Conservation (phyloP, 2,113 vertebrate genomes). For the Lepidothrix coronata region DNA sequence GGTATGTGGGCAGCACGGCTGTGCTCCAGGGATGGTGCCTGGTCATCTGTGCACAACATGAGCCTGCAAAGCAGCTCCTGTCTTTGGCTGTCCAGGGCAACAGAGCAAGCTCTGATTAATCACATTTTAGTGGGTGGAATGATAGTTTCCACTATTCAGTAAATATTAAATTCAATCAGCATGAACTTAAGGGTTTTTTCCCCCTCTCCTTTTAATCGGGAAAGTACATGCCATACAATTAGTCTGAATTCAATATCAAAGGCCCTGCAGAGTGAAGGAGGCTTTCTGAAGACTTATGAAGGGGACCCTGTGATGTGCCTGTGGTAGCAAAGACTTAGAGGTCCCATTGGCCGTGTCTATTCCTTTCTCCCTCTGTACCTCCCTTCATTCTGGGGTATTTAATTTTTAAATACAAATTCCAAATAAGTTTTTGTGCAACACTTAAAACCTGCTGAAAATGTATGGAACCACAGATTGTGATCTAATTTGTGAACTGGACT, state of each 20-base stretch:
- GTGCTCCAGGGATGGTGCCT: not conserved
- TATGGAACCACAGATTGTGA: not conserved
- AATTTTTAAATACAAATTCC: not conserved
- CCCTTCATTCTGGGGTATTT: not conserved
- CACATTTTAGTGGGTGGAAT: not conserved
- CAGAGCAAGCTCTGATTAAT: not conserved
- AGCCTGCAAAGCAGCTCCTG: not conserved
- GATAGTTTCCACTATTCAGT: accelerated
- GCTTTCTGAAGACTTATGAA: not conserved
- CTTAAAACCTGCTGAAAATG: not conserved
- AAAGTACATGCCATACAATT: not conserved
- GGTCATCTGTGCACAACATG: not conserved
- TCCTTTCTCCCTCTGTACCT: not conserved
- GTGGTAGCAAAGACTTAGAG: not conserved
- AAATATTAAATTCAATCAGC: not conserved
- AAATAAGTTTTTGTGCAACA: not conserved
- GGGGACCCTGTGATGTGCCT: not conserved
- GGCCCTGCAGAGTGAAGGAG: not conserved
- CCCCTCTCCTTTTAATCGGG: not conserved
- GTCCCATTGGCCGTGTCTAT: not conserved
- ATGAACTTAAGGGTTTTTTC: accelerated
- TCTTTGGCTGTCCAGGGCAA: not conserved
- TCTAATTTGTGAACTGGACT: not conserved
- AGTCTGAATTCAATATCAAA: not conserved
- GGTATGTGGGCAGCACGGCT: not conserved